phyloP scores from a whole-genome alignment of 2,888 invertebrate genomes.

The Gandaritis pyraliata region DNA sequence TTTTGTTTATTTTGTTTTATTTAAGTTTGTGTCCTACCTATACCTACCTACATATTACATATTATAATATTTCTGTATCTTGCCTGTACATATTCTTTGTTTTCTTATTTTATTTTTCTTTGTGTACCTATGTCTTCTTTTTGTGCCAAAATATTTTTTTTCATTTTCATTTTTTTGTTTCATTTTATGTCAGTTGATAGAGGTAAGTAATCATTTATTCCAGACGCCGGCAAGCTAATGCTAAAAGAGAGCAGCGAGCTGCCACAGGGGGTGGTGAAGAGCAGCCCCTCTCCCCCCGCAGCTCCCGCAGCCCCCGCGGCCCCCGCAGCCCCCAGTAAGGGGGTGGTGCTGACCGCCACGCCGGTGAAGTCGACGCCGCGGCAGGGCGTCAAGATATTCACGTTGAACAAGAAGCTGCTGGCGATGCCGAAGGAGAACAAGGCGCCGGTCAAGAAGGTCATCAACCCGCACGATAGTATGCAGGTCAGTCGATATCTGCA shows the following conservation, averaged over 20 bases:
- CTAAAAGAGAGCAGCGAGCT: slow-evolving; percentile 80
- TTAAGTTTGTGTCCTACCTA: too few relatives aligned
- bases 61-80: too few relatives aligned
- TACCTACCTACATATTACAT: too few relatives aligned
- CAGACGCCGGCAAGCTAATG: slow-evolving; percentile 91
- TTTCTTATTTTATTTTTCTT: too few relatives aligned
- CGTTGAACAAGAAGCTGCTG: slow-evolving; percentile 55
- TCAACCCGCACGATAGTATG: slow-evolving; percentile 46
- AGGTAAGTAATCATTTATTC: too few relatives aligned
- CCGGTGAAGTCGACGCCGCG: slow-evolving; percentile 54
- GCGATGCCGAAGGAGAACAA: slow-evolving; percentile 38
- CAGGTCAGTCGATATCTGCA: slow-evolving; percentile 24
- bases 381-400: slow-evolving; percentile 62
- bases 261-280: slow-evolving; percentile 17
- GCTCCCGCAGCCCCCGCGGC: neutral
- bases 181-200: too few relatives aligned
- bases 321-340: slow-evolving; percentile 10
- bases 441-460: slow-evolving; percentile 47
- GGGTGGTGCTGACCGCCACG: slow-evolving; percentile 57
- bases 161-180: too few relatives aligned
- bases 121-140: too few relatives aligned
- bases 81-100: too few relatives aligned
- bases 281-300: slow-evolving; percentile 4
- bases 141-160: too few relatives aligned
- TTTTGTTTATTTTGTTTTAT: too few relatives aligned